Evolutionary conservation across 1,140 invertebrate genomes (phyloP).

Genomic region (Conopomorpha cramerella): DNA sequence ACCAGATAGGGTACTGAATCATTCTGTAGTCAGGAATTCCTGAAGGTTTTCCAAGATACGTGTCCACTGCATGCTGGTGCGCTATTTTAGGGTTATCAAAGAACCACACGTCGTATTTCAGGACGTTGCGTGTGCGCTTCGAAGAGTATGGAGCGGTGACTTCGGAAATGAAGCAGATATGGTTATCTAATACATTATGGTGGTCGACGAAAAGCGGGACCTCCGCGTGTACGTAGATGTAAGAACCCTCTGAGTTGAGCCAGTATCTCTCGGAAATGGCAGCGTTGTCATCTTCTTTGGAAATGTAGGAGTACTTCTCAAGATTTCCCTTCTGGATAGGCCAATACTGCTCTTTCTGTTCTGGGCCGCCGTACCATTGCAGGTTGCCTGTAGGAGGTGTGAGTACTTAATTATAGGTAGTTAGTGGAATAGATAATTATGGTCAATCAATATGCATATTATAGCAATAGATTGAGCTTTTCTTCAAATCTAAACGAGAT

Average conservation of each 20-base stretch:
- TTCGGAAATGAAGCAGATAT: slow-evolving; percentile 62
- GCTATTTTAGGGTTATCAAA: slow-evolving; percentile 62
- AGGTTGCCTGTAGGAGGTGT: slow-evolving; percentile 16
- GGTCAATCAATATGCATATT: no score
- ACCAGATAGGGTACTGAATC: slow-evolving; percentile 81
- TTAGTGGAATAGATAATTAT: no score
- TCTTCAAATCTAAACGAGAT: no score
- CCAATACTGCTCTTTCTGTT: slow-evolving; percentile 67
- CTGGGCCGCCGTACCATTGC: slow-evolving; percentile 67
- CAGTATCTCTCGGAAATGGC: slow-evolving; percentile 73
- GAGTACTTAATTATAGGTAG: no score
- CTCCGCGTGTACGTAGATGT: slow-evolving; percentile 61
- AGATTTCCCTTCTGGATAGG: slow-evolving; percentile 67
- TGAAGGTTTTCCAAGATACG: slow-evolving; percentile 62
- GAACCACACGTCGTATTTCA: slow-evolving; percentile 64
- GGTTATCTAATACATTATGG: slow-evolving; percentile 52
- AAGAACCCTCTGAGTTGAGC: slow-evolving; percentile 68
- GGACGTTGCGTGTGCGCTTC: slow-evolving; percentile 12
- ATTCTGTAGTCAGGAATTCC: slow-evolving; percentile 69
- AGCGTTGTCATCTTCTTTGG: slow-evolving; percentile 62
- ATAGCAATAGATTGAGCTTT: no score
- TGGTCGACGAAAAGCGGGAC: slow-evolving; percentile 71
- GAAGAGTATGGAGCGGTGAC: slow-evolving; percentile 50
- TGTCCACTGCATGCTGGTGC: slow-evolving; percentile 62
- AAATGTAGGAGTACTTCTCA: slow-evolving; percentile 65